Percentiles rank a stretch among this genome's conserved stretches.
phyloP scores from a whole-genome alignment of 2,888 invertebrate species.

The Drosophila affinis region DNA sequence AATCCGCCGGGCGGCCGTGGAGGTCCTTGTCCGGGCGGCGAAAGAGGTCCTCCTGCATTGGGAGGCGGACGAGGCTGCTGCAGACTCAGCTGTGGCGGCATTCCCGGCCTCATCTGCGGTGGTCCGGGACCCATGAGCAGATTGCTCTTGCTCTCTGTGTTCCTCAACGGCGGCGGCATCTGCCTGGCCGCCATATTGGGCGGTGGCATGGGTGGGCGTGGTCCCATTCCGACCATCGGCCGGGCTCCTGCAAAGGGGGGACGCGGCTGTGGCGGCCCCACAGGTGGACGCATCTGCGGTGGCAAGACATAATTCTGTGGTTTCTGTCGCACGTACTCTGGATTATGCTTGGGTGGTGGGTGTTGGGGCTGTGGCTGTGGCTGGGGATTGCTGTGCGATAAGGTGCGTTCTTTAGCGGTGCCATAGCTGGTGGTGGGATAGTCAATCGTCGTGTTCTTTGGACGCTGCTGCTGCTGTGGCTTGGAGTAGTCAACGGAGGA shows the following conservation, averaged over 20 bases:
- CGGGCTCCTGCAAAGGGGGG: slow-evolving; percentile 77
- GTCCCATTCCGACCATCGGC: slow-evolving; percentile 74
- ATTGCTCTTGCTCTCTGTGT: slow-evolving; percentile 84
- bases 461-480: slow-evolving; percentile 4
- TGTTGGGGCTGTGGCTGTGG: slow-evolving; percentile 10
- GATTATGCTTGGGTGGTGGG: slow-evolving; percentile 40
- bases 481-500: slow-evolving; percentile 19
- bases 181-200: slow-evolving; percentile 70
- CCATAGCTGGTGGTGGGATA: slow-evolving; percentile 12
- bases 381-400: slow-evolving; percentile 34
- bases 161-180: slow-evolving; percentile 82
- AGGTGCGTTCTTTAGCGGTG: slow-evolving; percentile 52
- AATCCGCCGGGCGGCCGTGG: slow-evolving; percentile 78
- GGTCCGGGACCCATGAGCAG: slow-evolving; percentile 75
- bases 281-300: slow-evolving; percentile 80
- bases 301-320: slow-evolving; percentile 60
- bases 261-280: slow-evolving; percentile 73
- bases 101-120: slow-evolving; percentile 66
- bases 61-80: slow-evolving; percentile 75
- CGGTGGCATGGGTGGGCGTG: slow-evolving; percentile 78
- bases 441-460: slow-evolving; percentile 20
- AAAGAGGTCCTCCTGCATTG: slow-evolving; percentile 70
- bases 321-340: slow-evolving; percentile 39
- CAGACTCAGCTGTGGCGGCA: slow-evolving; percentile 67
- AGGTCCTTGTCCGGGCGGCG: slow-evolving; percentile 80